phyloP scores from a whole-genome alignment of 2,888 invertebrate species.

The Scaptomyza cyrtandrae region DNA sequence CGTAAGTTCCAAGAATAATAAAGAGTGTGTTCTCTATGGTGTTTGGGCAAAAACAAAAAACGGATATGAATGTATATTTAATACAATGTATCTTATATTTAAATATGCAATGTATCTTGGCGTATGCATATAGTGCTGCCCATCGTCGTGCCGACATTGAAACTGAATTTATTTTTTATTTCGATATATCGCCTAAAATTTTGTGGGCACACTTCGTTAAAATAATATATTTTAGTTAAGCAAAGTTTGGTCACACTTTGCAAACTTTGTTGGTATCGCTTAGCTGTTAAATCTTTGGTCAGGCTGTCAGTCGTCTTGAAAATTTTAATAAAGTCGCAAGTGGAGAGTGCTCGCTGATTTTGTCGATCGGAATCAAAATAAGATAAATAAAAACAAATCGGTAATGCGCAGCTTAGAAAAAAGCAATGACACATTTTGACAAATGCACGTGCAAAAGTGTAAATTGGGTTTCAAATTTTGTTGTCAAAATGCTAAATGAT shows the following conservation, averaged over 20 bases:
- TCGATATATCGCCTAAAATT: constrained; percentile 7
- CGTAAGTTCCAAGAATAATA: constrained; percentile 43
- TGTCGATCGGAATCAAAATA: constrained; percentile 35
- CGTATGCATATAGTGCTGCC: background rate
- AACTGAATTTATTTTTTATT: background rate
- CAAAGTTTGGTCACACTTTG: constrained; percentile 28
- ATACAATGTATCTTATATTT: no score
- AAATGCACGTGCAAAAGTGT: constrained; percentile 42
- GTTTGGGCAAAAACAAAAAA: background rate
- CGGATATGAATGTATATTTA: no score
- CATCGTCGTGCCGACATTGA: background rate
- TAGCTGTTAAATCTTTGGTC: constrained; percentile 16
- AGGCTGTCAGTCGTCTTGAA: constrained; percentile 45
- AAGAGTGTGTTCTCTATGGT: background rate
- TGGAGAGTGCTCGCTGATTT: constrained; percentile 9
- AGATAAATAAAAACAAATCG: constrained; percentile 56
- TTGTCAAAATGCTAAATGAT: constrained; percentile 20
- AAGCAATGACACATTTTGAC: constrained; percentile 35
- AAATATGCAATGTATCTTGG: no score
- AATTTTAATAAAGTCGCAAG: constrained; percentile 41
- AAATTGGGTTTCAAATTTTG: constrained; percentile 22
- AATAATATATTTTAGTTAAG: background rate
- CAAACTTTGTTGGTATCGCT: constrained; percentile 21
- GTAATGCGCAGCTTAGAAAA: constrained; percentile 40
- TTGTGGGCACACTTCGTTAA: background rate